Conservation (phyloP, 2,113 vertebrate genomes). For the Misgurnus anguillicaudatus region DNA sequence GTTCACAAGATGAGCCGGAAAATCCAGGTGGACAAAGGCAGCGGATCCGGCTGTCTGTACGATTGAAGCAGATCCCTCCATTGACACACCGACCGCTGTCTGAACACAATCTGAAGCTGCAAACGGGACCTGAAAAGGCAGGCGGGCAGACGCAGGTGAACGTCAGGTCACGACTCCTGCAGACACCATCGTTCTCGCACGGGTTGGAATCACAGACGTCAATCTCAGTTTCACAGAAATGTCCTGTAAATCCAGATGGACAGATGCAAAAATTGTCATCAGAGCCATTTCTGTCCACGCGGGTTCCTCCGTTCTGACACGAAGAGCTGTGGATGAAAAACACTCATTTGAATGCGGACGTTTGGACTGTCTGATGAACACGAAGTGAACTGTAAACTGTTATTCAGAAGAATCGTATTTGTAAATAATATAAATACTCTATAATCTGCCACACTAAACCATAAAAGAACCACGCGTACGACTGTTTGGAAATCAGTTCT, state of each 20-base stretch:
- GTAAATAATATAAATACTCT: no score
- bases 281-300: constrained; percentile 74
- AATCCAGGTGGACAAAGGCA: constrained; percentile 83
- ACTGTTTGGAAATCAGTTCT: no score
- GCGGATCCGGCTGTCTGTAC: constrained; percentile 73
- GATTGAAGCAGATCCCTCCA: constrained; percentile 78
- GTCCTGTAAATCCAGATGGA: constrained; percentile 83
- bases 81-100: constrained; percentile 77
- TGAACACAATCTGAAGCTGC: constrained; percentile 75
- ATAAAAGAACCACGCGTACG: no score
- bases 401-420: no score
- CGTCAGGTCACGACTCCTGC: constrained; percentile 75
- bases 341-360: not conserved
- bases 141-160: constrained; percentile 83
- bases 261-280: constrained; percentile 81
- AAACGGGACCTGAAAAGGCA: constrained; percentile 81
- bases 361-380: not conserved
- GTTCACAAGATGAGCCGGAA: constrained; percentile 76
- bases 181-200: constrained; percentile 85
- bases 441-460: no score
- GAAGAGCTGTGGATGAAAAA: constrained; percentile 77
- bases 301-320: constrained; percentile 91
- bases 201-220: constrained; percentile 85
- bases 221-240: constrained; percentile 82
- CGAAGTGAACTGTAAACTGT: no score